Evolutionary conservation across 2,888 invertebrate species (phyloP).

Genomic region (Pimpla rufipes): DNA sequence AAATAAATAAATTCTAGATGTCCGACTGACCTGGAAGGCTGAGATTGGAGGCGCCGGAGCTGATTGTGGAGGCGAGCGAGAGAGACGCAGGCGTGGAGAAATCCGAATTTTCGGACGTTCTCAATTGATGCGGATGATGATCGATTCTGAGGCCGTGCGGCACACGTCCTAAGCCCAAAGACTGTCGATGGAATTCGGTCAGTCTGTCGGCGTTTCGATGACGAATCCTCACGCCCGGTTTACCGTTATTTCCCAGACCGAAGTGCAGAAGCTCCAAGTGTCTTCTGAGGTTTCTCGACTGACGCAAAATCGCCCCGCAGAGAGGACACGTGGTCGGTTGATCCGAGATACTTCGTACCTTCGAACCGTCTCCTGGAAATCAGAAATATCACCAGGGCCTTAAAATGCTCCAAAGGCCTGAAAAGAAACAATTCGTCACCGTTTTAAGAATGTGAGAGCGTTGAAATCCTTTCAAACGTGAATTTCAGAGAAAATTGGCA

Average conservation of each 20-base stretch:
- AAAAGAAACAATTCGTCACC: background rate
- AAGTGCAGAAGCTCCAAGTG: slow-evolving; percentile 86
- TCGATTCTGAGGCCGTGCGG: slow-evolving; percentile 71
- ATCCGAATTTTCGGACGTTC: slow-evolving; percentile 74
- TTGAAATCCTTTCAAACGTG: no score
- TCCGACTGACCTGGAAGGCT: slow-evolving; percentile 76
- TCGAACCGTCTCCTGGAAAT: slow-evolving; percentile 82
- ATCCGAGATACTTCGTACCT: slow-evolving; percentile 87
- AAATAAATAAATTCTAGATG: no score
- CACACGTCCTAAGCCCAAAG: slow-evolving; percentile 70
- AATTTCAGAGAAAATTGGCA: no score
- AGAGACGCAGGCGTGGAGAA: slow-evolving; percentile 75
- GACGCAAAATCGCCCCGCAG: slow-evolving; percentile 87
- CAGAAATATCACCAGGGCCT: slow-evolving; percentile 37
- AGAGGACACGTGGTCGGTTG: slow-evolving; percentile 88
- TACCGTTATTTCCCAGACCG: slow-evolving; percentile 77
- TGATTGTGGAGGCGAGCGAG: slow-evolving; percentile 75
- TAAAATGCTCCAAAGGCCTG: slow-evolving; percentile 5
- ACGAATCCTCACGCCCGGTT: slow-evolving; percentile 72
- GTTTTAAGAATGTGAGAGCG: no score
- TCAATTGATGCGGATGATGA: slow-evolving; percentile 69
- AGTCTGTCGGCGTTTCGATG: slow-evolving; percentile 72
- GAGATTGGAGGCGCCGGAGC: slow-evolving; percentile 74
- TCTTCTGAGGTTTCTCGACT: slow-evolving; percentile 87
- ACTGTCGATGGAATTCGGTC: slow-evolving; percentile 73